Conservation (phyloP, 2,113 vertebrate genomes). For the Misgurnus mizolepis region DNA sequence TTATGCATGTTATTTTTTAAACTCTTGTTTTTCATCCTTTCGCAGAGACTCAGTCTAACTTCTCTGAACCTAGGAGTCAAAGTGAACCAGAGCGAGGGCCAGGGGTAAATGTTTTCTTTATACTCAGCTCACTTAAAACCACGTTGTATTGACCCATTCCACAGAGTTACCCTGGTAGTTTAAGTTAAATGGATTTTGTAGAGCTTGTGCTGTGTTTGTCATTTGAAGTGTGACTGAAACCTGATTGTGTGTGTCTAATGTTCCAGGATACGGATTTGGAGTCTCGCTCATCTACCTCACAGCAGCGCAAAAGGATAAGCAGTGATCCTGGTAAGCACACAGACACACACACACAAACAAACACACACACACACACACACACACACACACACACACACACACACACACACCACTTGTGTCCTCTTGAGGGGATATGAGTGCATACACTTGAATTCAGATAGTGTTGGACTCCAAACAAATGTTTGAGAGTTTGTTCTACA, state of each 20-base stretch:
- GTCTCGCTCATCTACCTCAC: conserved; percentile 63
- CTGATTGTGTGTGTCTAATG: neutral
- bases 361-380: too few relatives aligned
- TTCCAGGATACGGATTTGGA: conserved; percentile 61
- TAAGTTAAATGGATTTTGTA: conserved; percentile 15
- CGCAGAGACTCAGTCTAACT: conserved; percentile 54
- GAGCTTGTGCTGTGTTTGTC: conserved; percentile 8
- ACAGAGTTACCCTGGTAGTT: neutral
- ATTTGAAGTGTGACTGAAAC: conserved; percentile 3
- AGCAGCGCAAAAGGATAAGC: conserved; percentile 64
- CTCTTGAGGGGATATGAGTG: neutral
- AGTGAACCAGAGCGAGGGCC: conserved; percentile 68
- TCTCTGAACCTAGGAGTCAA: conserved; percentile 61
- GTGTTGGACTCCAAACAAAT: neutral
- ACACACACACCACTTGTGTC: neutral
- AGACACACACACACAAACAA: too few relatives aligned
- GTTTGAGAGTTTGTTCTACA: neutral
- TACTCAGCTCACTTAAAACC: neutral
- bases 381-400: too few relatives aligned
- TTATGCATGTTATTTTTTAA: neutral
- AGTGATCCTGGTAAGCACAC: conserved; percentile 67
- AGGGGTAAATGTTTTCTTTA: conserved; percentile 68
- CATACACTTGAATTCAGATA: neutral
- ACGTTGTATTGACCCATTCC: conserved; percentile 12
- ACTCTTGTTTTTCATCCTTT: conserved; percentile 58